Conservation (phyloP, 2,888 invertebrate genomes). For the Ophioninae sp. region DNA sequence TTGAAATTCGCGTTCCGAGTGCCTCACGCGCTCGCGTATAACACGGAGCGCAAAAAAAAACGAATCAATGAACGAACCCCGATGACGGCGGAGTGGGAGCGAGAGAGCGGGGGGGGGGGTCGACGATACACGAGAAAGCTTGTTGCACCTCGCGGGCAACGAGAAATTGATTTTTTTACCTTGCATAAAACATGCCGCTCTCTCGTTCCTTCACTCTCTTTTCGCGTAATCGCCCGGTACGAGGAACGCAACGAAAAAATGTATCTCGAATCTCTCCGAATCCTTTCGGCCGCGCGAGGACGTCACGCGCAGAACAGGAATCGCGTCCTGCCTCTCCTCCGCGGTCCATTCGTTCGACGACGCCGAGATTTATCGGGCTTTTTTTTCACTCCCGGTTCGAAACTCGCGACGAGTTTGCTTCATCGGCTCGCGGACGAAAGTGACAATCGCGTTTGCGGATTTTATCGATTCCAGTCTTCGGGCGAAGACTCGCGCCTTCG, state of each 20-base stretch:
- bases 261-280: not conserved
- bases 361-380: not conserved
- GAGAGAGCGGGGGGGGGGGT: constrained; percentile 32
- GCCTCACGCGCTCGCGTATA: constrained; percentile 39
- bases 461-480: not conserved
- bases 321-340: not conserved
- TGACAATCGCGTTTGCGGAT: not conserved
- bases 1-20: constrained; percentile 29
- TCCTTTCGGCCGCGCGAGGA: not conserved
- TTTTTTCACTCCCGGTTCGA: not conserved
- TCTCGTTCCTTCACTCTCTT: not conserved
- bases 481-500: not conserved
- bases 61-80: constrained; percentile 58
- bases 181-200: constrained; percentile 7
- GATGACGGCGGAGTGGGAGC: constrained; percentile 26
- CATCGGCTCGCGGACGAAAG: not conserved
- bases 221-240: not conserved
- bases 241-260: not conserved
- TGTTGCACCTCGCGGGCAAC: constrained; percentile 51
- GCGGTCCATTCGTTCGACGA: not conserved
- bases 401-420: not conserved
- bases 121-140: constrained; percentile 53
- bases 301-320: not conserved
- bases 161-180: constrained; percentile 45
- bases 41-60: constrained; percentile 37